These are phyloP conservation scores for Hydrophis major DNA, from an alignment of 2,797 vertebrate species.

Conservation along the genomic window DNA sequence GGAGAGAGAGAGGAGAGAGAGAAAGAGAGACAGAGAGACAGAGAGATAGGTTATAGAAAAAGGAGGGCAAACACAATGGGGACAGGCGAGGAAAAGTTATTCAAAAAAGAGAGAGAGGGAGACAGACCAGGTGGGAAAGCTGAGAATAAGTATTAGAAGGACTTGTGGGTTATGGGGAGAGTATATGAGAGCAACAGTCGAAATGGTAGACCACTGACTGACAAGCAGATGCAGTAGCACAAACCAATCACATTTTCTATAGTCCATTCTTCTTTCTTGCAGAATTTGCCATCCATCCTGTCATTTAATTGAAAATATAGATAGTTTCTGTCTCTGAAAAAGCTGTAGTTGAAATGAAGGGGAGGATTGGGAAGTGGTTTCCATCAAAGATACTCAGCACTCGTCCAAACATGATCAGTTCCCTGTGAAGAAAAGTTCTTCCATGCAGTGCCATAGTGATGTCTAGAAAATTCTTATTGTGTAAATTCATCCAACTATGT, in stretches of 20 bases:
- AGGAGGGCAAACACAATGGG: neutral
- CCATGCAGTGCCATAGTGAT: neutral
- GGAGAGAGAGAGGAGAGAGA: fast-evolving
- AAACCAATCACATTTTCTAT: neutral
- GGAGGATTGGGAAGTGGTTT: neutral
- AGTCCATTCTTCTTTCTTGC: neutral
- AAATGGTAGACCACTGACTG: neutral
- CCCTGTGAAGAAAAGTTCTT: neutral
- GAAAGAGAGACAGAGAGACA: too few species aligned
- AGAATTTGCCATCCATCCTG: neutral
- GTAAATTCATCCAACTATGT: neutral
- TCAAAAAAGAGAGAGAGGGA: neutral
- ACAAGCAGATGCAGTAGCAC: neutral
- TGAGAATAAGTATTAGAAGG: neutral
- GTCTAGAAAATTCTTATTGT: neutral
- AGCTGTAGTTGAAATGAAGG: too few species aligned
- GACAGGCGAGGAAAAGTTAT: neutral
- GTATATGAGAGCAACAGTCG: neutral
- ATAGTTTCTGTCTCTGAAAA: neutral
- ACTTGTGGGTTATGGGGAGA: neutral
- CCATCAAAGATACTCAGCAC: too few species aligned
- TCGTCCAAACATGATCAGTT: neutral
- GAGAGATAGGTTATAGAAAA: neutral
- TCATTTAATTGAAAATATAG: neutral
- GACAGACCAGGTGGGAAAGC: neutral